Evolutionary conservation across 2,113 vertebrate species (phyloP).

Genomic region (Thunnus thynnus): DNA sequence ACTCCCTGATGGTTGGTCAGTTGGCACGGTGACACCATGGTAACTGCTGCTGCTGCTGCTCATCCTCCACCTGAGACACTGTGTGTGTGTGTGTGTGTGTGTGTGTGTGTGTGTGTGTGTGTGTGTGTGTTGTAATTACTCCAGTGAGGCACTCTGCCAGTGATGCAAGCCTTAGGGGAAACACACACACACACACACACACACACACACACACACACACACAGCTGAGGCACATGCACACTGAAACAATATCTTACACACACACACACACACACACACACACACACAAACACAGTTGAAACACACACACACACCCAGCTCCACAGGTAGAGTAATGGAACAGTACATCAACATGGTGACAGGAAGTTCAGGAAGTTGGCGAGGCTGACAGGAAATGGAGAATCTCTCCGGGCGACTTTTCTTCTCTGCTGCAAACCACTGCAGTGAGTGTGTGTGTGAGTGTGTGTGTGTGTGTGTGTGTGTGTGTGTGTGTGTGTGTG

Average conservation of each 20-base stretch:
- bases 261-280: constrained; percentile 13
- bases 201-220: too few relatives aligned
- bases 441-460: not conserved
- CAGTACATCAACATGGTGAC: constrained; percentile 54
- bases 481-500: not conserved
- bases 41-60: constrained; percentile 30
- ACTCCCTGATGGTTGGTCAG: not conserved
- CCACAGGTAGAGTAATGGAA: constrained; percentile 49
- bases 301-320: constrained; percentile 12
- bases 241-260: not conserved
- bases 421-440: constrained; percentile 5
- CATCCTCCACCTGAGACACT: constrained; percentile 16
- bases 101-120: constrained; percentile 8
- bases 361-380: constrained; percentile 35
- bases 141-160: not conserved
- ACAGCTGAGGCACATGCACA: not conserved
- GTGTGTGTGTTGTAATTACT: constrained; percentile 26
- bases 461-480: constrained; percentile 9
- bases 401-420: not conserved
- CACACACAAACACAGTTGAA: not conserved
- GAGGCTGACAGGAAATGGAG: constrained; percentile 45
- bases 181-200: too few relatives aligned
- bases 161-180: not conserved
- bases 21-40: constrained; percentile 29
- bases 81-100: constrained; percentile 3